Percentiles rank a stretch among this genome's conserved stretches.
phyloP scores from a whole-genome alignment of 2,797 vertebrate genomes.

The Sarcoramphus papa region DNA sequence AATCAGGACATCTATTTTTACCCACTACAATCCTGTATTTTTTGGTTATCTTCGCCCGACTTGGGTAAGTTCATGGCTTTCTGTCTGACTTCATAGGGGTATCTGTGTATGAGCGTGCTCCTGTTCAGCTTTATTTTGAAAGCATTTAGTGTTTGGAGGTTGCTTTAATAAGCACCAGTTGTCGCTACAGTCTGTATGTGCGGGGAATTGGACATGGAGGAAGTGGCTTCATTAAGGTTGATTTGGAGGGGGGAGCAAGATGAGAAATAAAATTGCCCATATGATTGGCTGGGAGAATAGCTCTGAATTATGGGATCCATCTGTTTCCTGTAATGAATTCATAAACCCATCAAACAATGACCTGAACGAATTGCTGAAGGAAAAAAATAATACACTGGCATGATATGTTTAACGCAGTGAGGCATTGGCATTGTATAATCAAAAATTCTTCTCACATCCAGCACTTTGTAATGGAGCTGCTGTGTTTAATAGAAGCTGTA shows the following conservation, averaged over 20 bases:
- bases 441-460: conserved; percentile 81
- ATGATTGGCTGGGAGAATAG: conserved; percentile 71
- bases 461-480: conserved; percentile 76
- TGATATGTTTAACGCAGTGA: conserved; percentile 62
- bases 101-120: background rate
- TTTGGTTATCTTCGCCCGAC: background rate
- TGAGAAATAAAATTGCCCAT: conserved; percentile 34
- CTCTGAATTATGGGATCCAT: conserved; percentile 72
- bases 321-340: conserved; percentile 78
- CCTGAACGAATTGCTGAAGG: conserved; percentile 68
- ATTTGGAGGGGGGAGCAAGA: conserved; percentile 29
- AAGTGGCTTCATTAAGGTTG: conserved; percentile 62
- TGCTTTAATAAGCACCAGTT: background rate
- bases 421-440: conserved; percentile 80
- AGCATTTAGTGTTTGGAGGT: background rate
- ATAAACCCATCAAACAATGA: conserved; percentile 75
- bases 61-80: conserved; percentile 48
- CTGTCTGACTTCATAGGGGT: background rate
- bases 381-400: conserved; percentile 53
- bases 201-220: conserved; percentile 31
- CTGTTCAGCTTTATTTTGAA: background rate
- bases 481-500: conserved; percentile 73
- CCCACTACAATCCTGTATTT: background rate
- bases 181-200: background rate
- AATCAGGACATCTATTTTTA: background rate